phyloP scores from a whole-genome alignment of 2,797 vertebrate genomes.

The Premnoplex brunnescens region DNA sequence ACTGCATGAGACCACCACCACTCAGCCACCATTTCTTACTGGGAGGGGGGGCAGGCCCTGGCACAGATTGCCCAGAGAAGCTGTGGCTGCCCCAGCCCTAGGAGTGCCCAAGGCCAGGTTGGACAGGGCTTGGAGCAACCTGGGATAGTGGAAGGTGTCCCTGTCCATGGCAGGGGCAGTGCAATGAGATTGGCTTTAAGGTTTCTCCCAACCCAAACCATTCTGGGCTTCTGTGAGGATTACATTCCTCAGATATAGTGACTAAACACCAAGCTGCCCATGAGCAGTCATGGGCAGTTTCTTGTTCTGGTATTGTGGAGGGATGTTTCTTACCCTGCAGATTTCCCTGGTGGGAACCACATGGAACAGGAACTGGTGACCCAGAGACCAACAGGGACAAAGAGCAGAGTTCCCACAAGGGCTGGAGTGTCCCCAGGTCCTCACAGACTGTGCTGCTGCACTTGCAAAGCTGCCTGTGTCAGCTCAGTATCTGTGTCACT shows the following conservation, averaged over 20 bases:
- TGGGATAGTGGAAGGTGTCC: neutral
- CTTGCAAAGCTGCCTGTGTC: neutral
- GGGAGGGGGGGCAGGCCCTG: neutral
- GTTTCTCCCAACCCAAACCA: neutral
- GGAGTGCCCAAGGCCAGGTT: accelerated
- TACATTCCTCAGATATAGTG: neutral
- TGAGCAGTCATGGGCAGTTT: accelerated
- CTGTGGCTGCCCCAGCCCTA: neutral
- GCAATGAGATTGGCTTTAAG: neutral
- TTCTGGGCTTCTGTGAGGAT: neutral
- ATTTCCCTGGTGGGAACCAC: neutral
- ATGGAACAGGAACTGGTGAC: accelerated
- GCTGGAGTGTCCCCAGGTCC: neutral
- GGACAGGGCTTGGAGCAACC: accelerated
- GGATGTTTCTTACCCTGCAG: neutral
- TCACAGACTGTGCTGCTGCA: neutral
- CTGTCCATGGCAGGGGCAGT: neutral
- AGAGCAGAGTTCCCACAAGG: neutral
- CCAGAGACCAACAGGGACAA: neutral
- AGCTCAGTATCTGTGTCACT: neutral
- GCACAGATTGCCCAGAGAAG: neutral
- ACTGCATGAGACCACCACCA: neutral
- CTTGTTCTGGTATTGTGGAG: neutral
- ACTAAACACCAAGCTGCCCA: neutral
- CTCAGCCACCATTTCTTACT: neutral